phyloP scores from a whole-genome alignment of 2,797 vertebrate species.

The Gobio occitaniae region DNA sequence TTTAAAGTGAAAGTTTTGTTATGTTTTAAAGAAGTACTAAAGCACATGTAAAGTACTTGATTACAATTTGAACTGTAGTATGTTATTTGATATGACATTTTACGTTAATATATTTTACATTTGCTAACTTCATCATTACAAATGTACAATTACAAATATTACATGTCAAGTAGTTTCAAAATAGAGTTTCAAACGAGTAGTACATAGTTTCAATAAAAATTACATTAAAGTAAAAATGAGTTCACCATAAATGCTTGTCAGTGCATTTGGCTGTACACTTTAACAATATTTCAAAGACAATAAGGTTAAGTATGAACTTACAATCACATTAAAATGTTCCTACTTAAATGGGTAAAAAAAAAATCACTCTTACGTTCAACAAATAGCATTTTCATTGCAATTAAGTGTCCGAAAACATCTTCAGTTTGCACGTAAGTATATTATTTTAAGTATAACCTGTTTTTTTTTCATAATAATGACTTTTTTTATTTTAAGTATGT shows the following conservation, averaged over 20 bases:
- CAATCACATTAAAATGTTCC: neutral
- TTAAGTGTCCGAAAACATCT: neutral
- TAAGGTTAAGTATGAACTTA: neutral
- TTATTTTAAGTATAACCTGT: too few species aligned
- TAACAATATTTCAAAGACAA: neutral
- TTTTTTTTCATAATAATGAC: too few species aligned
- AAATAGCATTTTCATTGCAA: neutral
- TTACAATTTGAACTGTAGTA: neutral
- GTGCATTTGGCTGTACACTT: neutral
- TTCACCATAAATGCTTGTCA: neutral
- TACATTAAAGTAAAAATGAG: too few species aligned
- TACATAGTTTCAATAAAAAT: too few species aligned
- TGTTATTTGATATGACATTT: neutral
- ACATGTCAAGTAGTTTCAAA: neutral
- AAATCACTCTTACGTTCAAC: too few species aligned
- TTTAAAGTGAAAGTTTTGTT: neutral
- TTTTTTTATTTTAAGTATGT: too few species aligned
- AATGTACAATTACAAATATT: conserved; percentile 4
- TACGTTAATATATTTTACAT: neutral
- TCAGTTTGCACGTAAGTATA: too few species aligned
- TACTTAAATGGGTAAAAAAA: neutral
- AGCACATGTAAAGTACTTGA: neutral
- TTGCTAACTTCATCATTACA: neutral
- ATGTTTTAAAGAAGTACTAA: neutral
- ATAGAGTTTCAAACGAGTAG: too few species aligned